Conservation (phyloP, 2,113 vertebrate species). For the Nycticorax nycticorax region DNA sequence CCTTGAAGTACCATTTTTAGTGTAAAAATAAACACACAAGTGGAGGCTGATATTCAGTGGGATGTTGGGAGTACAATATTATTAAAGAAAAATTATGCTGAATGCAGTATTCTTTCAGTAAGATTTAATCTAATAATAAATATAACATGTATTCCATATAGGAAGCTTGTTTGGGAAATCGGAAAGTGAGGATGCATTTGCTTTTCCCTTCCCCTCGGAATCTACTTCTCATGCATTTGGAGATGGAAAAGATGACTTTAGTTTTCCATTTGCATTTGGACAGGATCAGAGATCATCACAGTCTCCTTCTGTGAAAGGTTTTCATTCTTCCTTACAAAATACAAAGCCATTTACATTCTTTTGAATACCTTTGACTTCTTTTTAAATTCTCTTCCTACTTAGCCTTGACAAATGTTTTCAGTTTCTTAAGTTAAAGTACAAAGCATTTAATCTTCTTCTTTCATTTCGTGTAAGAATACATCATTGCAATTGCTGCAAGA, state of each 20-base stretch:
- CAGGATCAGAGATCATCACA: slow-evolving; percentile 71
- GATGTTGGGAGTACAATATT: not conserved
- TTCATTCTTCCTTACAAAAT: slow-evolving; percentile 71
- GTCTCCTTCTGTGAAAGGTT: slow-evolving; percentile 67
- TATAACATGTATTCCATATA: slow-evolving; percentile 17
- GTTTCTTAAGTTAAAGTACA: slow-evolving; percentile 40
- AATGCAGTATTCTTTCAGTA: not conserved
- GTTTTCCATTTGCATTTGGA: slow-evolving; percentile 80
- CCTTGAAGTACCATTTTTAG: not conserved
- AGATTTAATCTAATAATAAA: not conserved
- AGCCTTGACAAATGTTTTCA: slow-evolving; percentile 54
- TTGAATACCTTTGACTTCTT: slow-evolving; percentile 66
- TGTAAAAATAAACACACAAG: not conserved
- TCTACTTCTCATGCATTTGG: slow-evolving; percentile 68
- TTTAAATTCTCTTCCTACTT: slow-evolving; percentile 55
- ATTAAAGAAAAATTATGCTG: not conserved
- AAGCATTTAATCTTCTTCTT: slow-evolving; percentile 39
- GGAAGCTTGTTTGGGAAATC: slow-evolving; percentile 77
- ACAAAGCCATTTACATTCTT: slow-evolving; percentile 75
- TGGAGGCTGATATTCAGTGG: not conserved
- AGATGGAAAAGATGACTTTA: slow-evolving; percentile 77
- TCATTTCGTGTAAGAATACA: slow-evolving; percentile 20
- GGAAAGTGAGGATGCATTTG: slow-evolving; percentile 73
- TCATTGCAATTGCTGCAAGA: slow-evolving; percentile 27
- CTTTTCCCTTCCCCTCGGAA: slow-evolving; percentile 74